Percentiles rank a stretch among this genome's conserved stretches.
These are phyloP conservation scores for Gasteruption jaculator DNA, from an alignment of 2,888 invertebrate genomes.

Conservation along the genomic window DNA sequence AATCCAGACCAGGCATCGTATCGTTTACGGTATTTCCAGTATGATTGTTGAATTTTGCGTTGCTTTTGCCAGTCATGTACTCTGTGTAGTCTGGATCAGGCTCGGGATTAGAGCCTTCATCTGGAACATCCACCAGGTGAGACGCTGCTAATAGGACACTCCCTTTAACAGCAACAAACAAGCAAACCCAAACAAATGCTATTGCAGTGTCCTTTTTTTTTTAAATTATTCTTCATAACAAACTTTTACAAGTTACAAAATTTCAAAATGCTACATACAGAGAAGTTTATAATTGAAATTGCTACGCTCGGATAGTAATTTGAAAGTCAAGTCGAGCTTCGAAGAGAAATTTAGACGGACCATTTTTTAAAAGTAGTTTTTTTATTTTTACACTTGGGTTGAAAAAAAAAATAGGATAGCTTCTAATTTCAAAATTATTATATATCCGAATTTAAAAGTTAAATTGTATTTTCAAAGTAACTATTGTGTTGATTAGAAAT, in stretches of 20 bases:
- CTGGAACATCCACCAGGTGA: slow-evolving; percentile 55
- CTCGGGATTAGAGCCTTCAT: slow-evolving; percentile 82
- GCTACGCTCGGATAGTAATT: too few relatives aligned
- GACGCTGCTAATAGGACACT: slow-evolving; percentile 47
- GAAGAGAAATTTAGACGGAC: too few relatives aligned
- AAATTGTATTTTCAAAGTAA: too few relatives aligned
- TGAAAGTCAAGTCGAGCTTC: too few relatives aligned
- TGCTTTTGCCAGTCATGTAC: slow-evolving; percentile 79
- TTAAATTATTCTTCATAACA: slow-evolving; percentile 13
- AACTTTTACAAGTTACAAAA: neutral
- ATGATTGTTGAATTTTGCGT: slow-evolving; percentile 46
- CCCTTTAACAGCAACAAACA: slow-evolving; percentile 47
- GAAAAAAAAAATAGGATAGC: too few relatives aligned
- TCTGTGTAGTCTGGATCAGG: slow-evolving; percentile 89
- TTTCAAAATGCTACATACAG: neutral
- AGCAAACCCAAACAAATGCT: slow-evolving; percentile 47
- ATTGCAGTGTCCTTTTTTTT: slow-evolving; percentile 29
- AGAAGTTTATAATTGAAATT: slow-evolving; percentile 7
- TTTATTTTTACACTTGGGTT: too few relatives aligned
- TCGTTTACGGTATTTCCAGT: slow-evolving; percentile 49
- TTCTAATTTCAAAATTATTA: too few relatives aligned
- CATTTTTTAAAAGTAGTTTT: too few relatives aligned
- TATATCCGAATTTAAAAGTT: too few relatives aligned
- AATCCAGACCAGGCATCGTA: slow-evolving; percentile 73
- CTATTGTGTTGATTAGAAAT: too few relatives aligned